Evolutionary conservation across 2,797 vertebrate species (phyloP).

Genomic region (Salarias fasciatus): DNA sequence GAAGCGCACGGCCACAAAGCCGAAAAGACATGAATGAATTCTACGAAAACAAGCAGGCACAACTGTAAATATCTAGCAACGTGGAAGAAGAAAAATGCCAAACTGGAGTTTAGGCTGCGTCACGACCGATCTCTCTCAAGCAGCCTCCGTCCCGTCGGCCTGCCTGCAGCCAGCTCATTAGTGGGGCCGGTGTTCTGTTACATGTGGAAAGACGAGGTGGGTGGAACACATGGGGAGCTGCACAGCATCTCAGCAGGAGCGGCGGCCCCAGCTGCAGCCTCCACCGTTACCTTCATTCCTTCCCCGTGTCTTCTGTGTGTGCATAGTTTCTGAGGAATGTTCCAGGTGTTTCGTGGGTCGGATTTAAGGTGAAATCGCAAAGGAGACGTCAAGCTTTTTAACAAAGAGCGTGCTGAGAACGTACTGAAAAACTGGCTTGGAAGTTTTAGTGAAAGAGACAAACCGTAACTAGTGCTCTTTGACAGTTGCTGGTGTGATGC

Average conservation of each 20-base stretch:
- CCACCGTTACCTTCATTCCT: constrained; percentile 6
- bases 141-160: constrained; percentile 35
- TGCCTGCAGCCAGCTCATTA: constrained; percentile 35
- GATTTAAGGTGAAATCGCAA: constrained; percentile 37
- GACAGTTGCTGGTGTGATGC: too few species aligned
- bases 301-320: constrained; percentile 15
- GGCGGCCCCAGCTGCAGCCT: constrained; percentile 34
- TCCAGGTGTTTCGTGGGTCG: constrained; percentile 34
- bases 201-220: constrained; percentile 32
- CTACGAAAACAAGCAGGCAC: constrained; percentile 1
- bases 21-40: constrained; percentile 36
- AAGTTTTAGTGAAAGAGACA: constrained; percentile 2
- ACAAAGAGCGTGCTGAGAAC: constrained; percentile 4
- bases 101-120: constrained; percentile 10
- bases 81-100: constrained; percentile 11
- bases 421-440: constrained; percentile 1
- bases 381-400: constrained; percentile 25
- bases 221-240: constrained; percentile 22
- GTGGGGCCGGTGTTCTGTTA: constrained; percentile 30
- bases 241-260: constrained; percentile 19
- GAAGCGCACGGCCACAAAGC: not conserved
- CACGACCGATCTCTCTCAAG: constrained; percentile 31
- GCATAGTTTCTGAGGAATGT: constrained; percentile 28
- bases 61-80: constrained; percentile 16
- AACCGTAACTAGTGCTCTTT: too few species aligned